Evolutionary conservation across 2,113 vertebrate species (phyloP).

Genomic region (Tympanuchus pallidicinctus): DNA sequence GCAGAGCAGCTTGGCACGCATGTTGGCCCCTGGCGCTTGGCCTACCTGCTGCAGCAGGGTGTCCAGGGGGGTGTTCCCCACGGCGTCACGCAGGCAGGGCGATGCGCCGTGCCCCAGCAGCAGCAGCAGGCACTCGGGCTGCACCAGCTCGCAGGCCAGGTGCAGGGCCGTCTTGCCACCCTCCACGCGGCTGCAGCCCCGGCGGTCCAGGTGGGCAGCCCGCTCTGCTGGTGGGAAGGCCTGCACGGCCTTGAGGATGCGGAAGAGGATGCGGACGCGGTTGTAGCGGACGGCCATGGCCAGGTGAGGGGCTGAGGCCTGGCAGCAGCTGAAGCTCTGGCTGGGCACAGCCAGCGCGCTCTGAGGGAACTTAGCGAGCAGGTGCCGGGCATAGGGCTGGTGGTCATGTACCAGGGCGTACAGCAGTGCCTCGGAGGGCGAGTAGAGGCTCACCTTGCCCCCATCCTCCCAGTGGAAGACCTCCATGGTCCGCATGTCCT

Average conservation of each 20-base stretch:
- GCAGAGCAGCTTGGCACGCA: slow-evolving; percentile 78
- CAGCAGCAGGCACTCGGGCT: slow-evolving; percentile 86
- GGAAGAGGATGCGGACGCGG: slow-evolving; percentile 82
- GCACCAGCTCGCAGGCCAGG: slow-evolving; percentile 86
- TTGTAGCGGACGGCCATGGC: slow-evolving; percentile 91
- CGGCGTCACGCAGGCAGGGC: slow-evolving; percentile 72
- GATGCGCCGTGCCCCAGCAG: slow-evolving; percentile 86
- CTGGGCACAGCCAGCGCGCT: slow-evolving; percentile 82
- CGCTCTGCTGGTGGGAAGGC: slow-evolving; percentile 60
- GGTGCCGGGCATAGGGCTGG: slow-evolving; percentile 87
- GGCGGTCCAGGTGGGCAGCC: slow-evolving; percentile 80
- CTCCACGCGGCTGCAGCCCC: slow-evolving; percentile 85
- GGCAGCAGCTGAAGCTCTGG: slow-evolving; percentile 88
- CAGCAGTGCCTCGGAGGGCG: slow-evolving; percentile 90
- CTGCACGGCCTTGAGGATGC: slow-evolving; percentile 82
- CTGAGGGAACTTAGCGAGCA: slow-evolving; percentile 83
- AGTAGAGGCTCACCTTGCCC: slow-evolving; percentile 85
- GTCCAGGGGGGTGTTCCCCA: slow-evolving; percentile 83
- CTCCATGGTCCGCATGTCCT: slow-evolving; percentile 94
- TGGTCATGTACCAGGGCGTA: slow-evolving; percentile 96
- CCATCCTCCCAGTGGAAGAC: slow-evolving; percentile 94
- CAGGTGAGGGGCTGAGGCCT: slow-evolving; percentile 82
- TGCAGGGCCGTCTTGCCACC: slow-evolving; percentile 87
- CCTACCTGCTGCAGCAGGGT: slow-evolving; percentile 82
- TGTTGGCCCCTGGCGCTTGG: not conserved